phyloP scores from a whole-genome alignment of 2,113 vertebrate genomes.

The Macquaria ambigua region DNA sequence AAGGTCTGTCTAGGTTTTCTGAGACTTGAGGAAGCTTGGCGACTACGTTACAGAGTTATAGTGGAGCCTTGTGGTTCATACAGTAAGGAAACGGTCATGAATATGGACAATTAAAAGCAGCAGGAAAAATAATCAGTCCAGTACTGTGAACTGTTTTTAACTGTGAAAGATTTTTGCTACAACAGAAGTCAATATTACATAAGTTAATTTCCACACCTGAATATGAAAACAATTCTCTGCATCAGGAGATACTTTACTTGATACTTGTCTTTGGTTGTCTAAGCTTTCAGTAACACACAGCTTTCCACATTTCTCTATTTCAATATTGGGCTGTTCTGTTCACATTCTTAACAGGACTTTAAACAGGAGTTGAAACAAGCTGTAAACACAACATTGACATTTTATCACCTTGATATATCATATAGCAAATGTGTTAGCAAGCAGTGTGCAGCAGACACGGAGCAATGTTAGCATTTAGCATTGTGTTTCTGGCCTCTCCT shows the following conservation, averaged over 20 bases:
- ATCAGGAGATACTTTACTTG: neutral
- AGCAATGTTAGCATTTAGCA: neutral
- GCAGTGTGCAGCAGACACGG: neutral
- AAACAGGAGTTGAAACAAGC: neutral
- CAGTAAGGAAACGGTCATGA: neutral
- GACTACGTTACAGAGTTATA: neutral
- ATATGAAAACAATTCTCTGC: neutral
- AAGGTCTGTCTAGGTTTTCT: conserved; percentile 11
- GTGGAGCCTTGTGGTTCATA: conserved; percentile 1
- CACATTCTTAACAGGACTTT: neutral
- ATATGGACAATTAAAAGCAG: conserved; percentile 30
- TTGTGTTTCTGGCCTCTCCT: neutral
- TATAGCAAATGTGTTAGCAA: too few species aligned
- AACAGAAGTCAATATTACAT: neutral
- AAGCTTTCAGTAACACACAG: neutral
- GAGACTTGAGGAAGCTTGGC: neutral
- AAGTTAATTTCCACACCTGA: neutral
- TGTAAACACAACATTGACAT: too few species aligned
- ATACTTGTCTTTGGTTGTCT: neutral
- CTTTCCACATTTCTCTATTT: neutral
- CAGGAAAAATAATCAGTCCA: conserved; percentile 28
- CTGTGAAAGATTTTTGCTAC: neutral
- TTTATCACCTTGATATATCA: too few species aligned
- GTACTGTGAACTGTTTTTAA: too few species aligned
- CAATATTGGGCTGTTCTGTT: neutral